Base-by-base conservation (phyloP, 2,113 vertebrate genomes). In the Lonchura striata region DNA sequence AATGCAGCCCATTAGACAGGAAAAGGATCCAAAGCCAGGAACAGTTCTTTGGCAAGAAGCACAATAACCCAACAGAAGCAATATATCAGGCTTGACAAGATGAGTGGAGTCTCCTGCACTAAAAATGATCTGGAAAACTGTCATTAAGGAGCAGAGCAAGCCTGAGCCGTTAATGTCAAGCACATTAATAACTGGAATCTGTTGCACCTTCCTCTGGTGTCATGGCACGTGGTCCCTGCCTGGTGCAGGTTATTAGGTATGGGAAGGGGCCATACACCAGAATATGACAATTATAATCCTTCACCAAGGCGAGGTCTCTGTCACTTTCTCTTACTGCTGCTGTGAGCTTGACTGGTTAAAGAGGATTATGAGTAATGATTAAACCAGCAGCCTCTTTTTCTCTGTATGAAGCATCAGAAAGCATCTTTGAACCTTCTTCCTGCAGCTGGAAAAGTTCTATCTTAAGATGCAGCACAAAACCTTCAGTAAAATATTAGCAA, bases 81-180 rank as follows among this genome's bases (percentile, higher is more conserved):
- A 81, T 92, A 96, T 39, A 96, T 96, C 89, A 79, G 46, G 90
- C 86, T 46, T 94, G 91, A 92, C 94, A 90, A 64, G 66, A 72
- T 28, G 61, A 78, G 63, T n/a, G 33, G 75, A 82, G 37, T 41
- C 53, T 87, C n/a, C 80, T 53, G 35, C 47, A 42, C 47, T 86
- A 37, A 66, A 82, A 81, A 31, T 17, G 19, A 13, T 74, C 82
- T 88, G 92, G n/a, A 59, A 85, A 83, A 12, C 47, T 23, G 46
- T 12, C 52, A 24, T 21, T 15, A 2, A 10, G 31, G n/a, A 86
- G 60, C 71, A 83, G 52, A 64, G 66, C 87, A 63, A 86, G 50
- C 54, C 64, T 18, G n/a, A 19, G 24, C 39, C 30, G 23, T 19
- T 25, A 14, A 30, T 15, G 9, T 31, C 21, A 30, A 63, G 52